phyloP scores from a whole-genome alignment of 2,888 invertebrate genomes.

The Eledona agricola region DNA sequence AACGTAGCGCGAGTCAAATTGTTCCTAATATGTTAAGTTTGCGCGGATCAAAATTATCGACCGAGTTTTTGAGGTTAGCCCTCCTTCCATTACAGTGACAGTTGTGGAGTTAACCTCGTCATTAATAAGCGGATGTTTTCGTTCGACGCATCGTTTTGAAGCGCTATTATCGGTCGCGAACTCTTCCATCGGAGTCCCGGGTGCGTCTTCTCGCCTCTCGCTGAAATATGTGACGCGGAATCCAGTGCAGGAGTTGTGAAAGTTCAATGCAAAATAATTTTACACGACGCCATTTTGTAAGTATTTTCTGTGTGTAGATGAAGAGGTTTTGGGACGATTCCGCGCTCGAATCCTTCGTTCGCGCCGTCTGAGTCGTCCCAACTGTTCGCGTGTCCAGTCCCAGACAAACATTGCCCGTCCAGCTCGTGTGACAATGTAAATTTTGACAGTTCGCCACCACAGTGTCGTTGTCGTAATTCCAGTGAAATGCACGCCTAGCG shows the following conservation, averaged over 20 bases:
- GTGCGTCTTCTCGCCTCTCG: neutral
- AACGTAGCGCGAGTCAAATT: neutral
- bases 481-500: conserved; percentile 44
- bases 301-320: conserved; percentile 39
- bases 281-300: conserved; percentile 43
- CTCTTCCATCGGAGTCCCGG: conserved; percentile 2
- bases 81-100: conserved; percentile 38
- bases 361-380: neutral
- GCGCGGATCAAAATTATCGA: conserved; percentile 33
- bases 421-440: conserved; percentile 3
- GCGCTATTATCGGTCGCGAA: conserved; percentile 1
- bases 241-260: conserved; percentile 33
- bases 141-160: neutral
- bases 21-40: conserved; percentile 11
- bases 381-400: neutral
- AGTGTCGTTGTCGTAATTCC: conserved; percentile 8
- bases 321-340: conserved; percentile 1
- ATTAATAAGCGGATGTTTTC: conserved; percentile 27
- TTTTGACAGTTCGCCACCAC: conserved; percentile 4
- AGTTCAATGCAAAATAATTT: conserved; percentile 41
- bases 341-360: neutral
- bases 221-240: conserved; percentile 36
- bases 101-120: conserved; percentile 40
- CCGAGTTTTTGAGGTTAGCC: conserved; percentile 44
- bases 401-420: neutral